Base-by-base conservation (phyloP, 2,113 vertebrate species). In the Ancistrus triradiatus region DNA sequence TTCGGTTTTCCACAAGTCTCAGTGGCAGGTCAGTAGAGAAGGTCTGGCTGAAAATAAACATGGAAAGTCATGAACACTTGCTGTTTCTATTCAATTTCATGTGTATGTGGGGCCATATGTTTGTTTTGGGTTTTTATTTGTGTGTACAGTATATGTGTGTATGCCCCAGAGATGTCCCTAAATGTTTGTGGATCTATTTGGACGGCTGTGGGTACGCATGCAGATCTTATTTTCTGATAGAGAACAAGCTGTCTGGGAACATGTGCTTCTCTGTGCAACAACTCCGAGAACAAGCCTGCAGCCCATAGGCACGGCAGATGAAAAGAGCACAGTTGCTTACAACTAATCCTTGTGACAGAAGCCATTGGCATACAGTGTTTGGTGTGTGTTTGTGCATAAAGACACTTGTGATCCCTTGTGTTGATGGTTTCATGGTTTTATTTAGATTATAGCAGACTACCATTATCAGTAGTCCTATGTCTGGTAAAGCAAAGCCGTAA, bases 141-240 rank as follows among this genome's bases (percentile, higher is more conserved):
- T 70, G 17, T 35, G 25, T 52, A n/a, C 10, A 21, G 7, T 51
- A 22, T 31, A 21, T 43, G 21, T 25, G 31, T 61, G 56, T 65
- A 42, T 59, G 53, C 55, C 59, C 31, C 58, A 48, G 63, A 61
- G 57, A 72, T 55, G 68, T 63, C 63, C 64, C 71, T 68, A 66
- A 67, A 70, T 67, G 70, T 66, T 74, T 64, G 47, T 11, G 59
- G 60, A 55, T 65, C 43, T 33, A 55, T 66, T 48, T 40, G 35
- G n/a, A 15, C n/a, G 59, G 63, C 68, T 74, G 52, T 59, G 66
- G 68, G 64, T 38, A 18, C 53, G 52, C 47, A 59, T 64, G 63
- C 69, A 67, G 73, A 74, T 74, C 68, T 70, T 74, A 70, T 74
- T 74, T 70, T 74, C 68, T 74, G 73, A 74, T 74, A 71, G 63